phyloP scores from a whole-genome alignment of 2,113 vertebrate species.

The Miniopterus natalensis region DNA sequence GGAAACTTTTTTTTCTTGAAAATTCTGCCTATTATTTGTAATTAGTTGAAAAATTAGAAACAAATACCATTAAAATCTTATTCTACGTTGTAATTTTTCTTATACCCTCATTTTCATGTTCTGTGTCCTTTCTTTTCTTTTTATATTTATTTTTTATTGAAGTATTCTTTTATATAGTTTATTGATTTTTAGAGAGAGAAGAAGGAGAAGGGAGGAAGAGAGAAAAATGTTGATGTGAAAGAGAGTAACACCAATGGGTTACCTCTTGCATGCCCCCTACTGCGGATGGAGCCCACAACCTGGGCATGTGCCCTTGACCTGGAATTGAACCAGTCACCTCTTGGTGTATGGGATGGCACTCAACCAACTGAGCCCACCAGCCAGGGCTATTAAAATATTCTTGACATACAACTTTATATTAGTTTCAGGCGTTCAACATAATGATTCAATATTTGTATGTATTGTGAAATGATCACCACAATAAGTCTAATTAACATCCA shows the following conservation, averaged over 20 bases:
- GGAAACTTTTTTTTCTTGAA: not conserved
- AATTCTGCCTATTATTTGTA: not conserved
- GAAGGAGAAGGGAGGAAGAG: no score
- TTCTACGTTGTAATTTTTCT: not conserved
- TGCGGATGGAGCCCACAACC: no score
- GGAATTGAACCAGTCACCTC: no score
- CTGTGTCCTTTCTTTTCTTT: not conserved
- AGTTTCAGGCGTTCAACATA: not conserved
- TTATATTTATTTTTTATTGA: not conserved
- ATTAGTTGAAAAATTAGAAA: conserved; percentile 1
- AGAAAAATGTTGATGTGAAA: no score
- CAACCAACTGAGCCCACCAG: no score
- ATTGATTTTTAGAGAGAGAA: no score
- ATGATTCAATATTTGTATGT: not conserved
- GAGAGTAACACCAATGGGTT: no score
- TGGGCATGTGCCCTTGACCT: no score
- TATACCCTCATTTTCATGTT: not conserved
- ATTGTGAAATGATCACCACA: not conserved
- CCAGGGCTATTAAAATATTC: not conserved
- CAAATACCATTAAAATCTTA: not conserved
- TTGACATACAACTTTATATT: not conserved
- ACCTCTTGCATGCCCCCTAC: no score
- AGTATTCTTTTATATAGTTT: not conserved
- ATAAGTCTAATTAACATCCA: not conserved
- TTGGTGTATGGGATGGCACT: no score